Evolutionary conservation across 2,888 invertebrate species (phyloP).

Genomic region (Anodontia alba): DNA sequence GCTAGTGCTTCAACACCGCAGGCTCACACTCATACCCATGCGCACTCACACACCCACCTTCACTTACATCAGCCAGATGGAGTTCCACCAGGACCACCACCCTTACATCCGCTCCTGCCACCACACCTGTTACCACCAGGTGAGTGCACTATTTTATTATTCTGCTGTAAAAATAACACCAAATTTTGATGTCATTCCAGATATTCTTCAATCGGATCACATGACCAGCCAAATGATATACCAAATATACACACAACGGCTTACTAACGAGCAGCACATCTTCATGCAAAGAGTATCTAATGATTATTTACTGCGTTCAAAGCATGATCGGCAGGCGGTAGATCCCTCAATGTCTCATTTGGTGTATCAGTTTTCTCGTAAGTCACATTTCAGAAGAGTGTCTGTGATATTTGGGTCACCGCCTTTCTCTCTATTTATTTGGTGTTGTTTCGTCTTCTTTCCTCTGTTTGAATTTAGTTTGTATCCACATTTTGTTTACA

Average conservation of each 20-base stretch:
- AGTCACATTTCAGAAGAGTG: slow-evolving; percentile 60
- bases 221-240: slow-evolving; percentile 81
- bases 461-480: neutral
- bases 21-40: slow-evolving; percentile 95
- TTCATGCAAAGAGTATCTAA: slow-evolving; percentile 80
- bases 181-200: slow-evolving; percentile 65
- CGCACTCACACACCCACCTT: slow-evolving; percentile 95
- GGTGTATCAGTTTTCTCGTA: slow-evolving; percentile 82
- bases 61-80: slow-evolving; percentile 87
- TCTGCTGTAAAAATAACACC: slow-evolving; percentile 5
- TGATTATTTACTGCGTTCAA: slow-evolving; percentile 77
- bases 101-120: slow-evolving; percentile 58
- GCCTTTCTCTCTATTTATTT: neutral
- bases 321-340: slow-evolving; percentile 73
- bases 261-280: slow-evolving; percentile 79
- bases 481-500: too few species aligned
- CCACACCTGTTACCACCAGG: slow-evolving; percentile 72
- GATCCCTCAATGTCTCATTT: slow-evolving; percentile 77
- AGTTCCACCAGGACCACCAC: slow-evolving; percentile 49
- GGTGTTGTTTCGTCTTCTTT: neutral
- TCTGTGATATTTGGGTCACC: neutral
- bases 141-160: slow-evolving; percentile 53
- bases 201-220: slow-evolving; percentile 78
- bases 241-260: slow-evolving; percentile 81
- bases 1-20: slow-evolving; percentile 25